phyloP scores from a whole-genome alignment of 2,797 vertebrate genomes.

The Rhabdomys pumilio region DNA sequence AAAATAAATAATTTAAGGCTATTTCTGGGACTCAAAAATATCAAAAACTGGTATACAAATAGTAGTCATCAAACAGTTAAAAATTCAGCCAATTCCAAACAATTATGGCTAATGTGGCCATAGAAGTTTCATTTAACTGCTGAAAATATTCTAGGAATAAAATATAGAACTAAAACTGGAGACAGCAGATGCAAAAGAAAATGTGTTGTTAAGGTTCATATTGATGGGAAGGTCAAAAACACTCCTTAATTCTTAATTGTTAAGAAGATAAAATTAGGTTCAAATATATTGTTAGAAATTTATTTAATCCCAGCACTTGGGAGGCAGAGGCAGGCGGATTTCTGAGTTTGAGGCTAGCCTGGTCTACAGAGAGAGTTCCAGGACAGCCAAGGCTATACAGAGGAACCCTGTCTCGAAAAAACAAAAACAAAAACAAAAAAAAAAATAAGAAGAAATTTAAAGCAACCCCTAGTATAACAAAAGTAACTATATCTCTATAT shows the following conservation, averaged over 20 bases:
- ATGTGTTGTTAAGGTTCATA: neutral
- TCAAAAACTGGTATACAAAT: neutral
- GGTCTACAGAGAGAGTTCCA: too few relatives aligned
- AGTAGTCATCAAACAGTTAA: neutral
- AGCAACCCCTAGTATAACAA: neutral
- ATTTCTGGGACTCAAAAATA: neutral
- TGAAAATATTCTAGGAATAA: neutral
- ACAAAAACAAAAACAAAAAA: too few relatives aligned
- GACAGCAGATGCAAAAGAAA: neutral
- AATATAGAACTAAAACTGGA: neutral
- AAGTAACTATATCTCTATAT: neutral
- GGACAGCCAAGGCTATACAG: too few relatives aligned
- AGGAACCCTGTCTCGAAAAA: too few relatives aligned
- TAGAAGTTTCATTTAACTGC: neutral
- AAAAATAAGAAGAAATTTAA: neutral
- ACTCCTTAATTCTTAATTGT: neutral
- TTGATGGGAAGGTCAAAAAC: neutral
- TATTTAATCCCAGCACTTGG: neutral
- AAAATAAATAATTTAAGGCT: neutral
- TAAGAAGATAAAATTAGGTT: neutral
- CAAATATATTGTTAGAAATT: neutral
- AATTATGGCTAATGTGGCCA: neutral
- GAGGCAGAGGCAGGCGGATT: too few relatives aligned
- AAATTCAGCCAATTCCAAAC: neutral
- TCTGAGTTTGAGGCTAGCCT: too few relatives aligned